A percentile compares a stretch with the other conserved stretches of the same genome.
Evolutionary conservation across 2,797 vertebrate genomes (phyloP).

Genomic region (Danio kyathit): DNA sequence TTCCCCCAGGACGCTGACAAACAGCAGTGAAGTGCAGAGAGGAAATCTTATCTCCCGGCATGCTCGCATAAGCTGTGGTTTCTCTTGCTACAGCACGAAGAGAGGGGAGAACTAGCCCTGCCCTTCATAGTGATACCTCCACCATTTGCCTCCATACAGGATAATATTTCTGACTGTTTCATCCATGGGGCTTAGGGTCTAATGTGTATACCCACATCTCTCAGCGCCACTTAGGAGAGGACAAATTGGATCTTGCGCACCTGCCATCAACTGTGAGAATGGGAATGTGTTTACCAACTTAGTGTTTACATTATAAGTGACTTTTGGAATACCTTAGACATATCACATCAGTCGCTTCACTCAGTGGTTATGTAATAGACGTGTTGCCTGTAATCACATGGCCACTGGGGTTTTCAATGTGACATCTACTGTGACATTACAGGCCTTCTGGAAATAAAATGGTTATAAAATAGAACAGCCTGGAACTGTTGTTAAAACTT

Average conservation of each 20-base stretch:
- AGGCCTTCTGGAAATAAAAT: neutral
- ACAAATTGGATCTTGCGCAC: conserved; percentile 28
- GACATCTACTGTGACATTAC: neutral
- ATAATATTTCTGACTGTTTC: conserved; percentile 49
- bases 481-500: neutral
- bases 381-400: conserved; percentile 13
- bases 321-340: conserved; percentile 18
- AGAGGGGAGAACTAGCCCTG: conserved; percentile 45
- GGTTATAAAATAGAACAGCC: neutral
- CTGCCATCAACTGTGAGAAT: conserved; percentile 20
- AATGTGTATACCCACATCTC: conserved; percentile 46
- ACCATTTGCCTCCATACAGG: conserved; percentile 53
- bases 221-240: conserved; percentile 24
- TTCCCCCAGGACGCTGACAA: conserved; percentile 68
- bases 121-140: conserved; percentile 56
- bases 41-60: conserved; percentile 66
- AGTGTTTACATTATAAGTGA: conserved; percentile 37
- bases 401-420: conserved; percentile 11
- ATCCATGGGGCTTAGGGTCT: conserved; percentile 46
- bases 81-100: conserved; percentile 45
- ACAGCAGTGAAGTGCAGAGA: conserved; percentile 59
- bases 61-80: conserved; percentile 50
- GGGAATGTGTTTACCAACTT: conserved; percentile 43
- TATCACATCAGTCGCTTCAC: conserved; percentile 6
- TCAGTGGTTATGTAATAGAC: conserved; percentile 27